Conservation (phyloP, 2,888 invertebrate species). For the Yponomeuta malinellus region DNA sequence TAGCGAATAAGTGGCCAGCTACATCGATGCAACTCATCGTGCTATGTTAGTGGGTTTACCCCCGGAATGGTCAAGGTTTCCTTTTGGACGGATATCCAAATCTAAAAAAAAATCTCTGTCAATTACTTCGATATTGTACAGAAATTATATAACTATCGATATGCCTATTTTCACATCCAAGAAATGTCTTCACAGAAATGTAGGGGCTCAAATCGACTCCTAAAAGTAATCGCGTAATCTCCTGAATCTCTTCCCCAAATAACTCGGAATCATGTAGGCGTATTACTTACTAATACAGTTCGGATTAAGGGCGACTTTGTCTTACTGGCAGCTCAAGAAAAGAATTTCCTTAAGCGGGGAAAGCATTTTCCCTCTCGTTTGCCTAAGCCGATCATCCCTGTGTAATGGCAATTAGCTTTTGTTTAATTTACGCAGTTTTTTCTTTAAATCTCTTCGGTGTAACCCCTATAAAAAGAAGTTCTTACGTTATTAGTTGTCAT, state of each 20-base stretch:
- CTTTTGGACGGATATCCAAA: not conserved
- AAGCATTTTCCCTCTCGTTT: constrained; percentile 10
- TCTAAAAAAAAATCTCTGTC: too few relatives aligned
- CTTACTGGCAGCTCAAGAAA: constrained; percentile 23
- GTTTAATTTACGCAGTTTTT: not conserved
- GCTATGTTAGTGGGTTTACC: not conserved
- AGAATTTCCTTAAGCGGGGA: not conserved
- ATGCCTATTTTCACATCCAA: too few relatives aligned
- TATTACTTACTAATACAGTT: constrained; percentile 6
- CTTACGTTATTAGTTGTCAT: not conserved
- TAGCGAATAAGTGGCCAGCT: not conserved
- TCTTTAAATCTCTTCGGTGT: not conserved
- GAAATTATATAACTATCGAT: too few relatives aligned
- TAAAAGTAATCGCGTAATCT: constrained; percentile 37
- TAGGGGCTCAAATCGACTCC: not conserved
- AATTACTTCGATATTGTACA: too few relatives aligned
- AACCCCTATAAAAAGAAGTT: not conserved
- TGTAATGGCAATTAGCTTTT: constrained; percentile 3
- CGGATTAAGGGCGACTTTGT: constrained; percentile 9
- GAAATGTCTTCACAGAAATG: not conserved
- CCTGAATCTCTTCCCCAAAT: constrained; percentile 50
- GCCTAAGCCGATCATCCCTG: constrained; percentile 2
- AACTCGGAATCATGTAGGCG: constrained; percentile 30
- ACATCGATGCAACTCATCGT: not conserved
- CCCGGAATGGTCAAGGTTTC: not conserved